Conservation (phyloP, 2,797 vertebrate species). For the Cyprinodon diabolis region DNA sequence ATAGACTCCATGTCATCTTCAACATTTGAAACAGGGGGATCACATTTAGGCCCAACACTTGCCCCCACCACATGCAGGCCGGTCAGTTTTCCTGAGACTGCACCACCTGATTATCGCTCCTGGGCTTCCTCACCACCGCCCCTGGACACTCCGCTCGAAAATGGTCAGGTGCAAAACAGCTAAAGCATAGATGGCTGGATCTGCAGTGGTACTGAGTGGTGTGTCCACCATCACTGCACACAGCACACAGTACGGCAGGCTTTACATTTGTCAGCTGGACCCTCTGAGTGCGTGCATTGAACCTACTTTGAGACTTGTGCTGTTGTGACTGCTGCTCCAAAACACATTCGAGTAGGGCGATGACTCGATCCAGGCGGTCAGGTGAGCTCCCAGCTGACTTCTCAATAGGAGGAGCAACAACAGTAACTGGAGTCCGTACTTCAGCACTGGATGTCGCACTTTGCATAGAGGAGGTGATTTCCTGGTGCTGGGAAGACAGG, state of each 20-base stretch:
- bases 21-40: slow-evolving; percentile 1
- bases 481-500: neutral
- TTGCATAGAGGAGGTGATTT: neutral
- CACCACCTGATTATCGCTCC: too few relatives aligned
- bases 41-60: slow-evolving; percentile 19
- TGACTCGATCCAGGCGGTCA: neutral
- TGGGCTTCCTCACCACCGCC: neutral
- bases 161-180: slow-evolving; percentile 14
- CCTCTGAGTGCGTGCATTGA: too few relatives aligned
- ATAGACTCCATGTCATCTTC: neutral
- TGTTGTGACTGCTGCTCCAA: neutral
- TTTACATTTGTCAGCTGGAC: neutral
- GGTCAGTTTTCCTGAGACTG: slow-evolving; percentile 14
- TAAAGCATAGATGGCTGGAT: slow-evolving; percentile 6
- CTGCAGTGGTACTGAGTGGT: slow-evolving; percentile 2
- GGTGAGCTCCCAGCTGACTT: neutral
- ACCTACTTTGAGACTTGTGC: neutral
- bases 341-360: slow-evolving; percentile 6
- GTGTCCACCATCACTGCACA: neutral
- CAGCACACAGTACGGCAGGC: neutral
- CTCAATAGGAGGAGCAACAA: fast-evolving
- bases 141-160: neutral
- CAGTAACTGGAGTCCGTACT: neutral
- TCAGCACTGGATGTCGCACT: neutral
- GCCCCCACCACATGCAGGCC: slow-evolving; percentile 24